Conservation (phyloP, 2,888 invertebrate genomes). For the Clostera curtula region DNA sequence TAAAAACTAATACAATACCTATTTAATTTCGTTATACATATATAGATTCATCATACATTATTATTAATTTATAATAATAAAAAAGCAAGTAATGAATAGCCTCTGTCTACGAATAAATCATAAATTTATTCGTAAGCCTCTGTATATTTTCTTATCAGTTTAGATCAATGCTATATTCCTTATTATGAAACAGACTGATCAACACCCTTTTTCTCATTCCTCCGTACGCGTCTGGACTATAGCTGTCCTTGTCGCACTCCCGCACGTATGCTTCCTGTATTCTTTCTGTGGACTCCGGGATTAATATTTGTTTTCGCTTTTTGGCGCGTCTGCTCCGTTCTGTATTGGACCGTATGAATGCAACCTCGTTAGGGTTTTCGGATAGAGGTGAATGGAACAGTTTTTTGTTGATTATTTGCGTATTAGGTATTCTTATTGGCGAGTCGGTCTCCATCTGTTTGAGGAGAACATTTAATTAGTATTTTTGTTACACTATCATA, state of each 20-base stretch:
- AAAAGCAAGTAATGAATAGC: too few relatives aligned
- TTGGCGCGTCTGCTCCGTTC: conserved; percentile 28
- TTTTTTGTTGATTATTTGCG: conserved; percentile 50
- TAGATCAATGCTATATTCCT: conserved; percentile 51
- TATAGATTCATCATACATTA: too few relatives aligned
- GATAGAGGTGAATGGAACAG: conserved; percentile 52
- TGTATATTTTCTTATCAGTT: conserved; percentile 6
- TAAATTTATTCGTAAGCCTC: too few relatives aligned
- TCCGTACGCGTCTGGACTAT: conserved; percentile 33
- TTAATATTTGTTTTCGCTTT: conserved; percentile 45
- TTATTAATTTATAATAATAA: too few relatives aligned
- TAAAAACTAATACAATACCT: too few relatives aligned
- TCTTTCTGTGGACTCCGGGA: conserved; percentile 40
- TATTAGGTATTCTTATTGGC: conserved; percentile 43
- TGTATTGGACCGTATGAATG: conserved; percentile 20
- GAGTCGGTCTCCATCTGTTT: conserved; percentile 56
- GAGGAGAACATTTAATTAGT: conserved; percentile 12
- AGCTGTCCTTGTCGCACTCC: conserved; percentile 43
- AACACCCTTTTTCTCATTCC: conserved; percentile 50
- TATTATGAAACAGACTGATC: conserved; percentile 53
- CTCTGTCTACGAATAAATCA: too few relatives aligned
- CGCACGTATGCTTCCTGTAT: conserved; percentile 47
- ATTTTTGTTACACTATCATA: conserved; percentile 5
- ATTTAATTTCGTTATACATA: too few relatives aligned
- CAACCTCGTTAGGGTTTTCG: conserved; percentile 23